A percentile compares a stretch with the other conserved stretches of the same genome.
phyloP scores from a whole-genome alignment of 1,140 invertebrate genomes.

The Choristoneura fumiferana region DNA sequence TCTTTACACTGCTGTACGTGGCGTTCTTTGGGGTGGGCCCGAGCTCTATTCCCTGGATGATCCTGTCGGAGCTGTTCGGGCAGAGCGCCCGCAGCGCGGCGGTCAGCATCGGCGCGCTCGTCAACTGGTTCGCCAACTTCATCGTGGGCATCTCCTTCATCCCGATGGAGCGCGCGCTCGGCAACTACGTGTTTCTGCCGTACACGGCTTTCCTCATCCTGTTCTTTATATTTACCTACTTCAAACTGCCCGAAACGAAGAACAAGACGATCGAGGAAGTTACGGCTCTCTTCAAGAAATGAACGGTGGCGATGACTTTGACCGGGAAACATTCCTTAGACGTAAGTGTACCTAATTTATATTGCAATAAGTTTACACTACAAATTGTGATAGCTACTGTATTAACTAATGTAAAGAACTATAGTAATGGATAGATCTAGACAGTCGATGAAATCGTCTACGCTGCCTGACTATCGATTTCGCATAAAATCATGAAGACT shows the following conservation, averaged over 20 bases:
- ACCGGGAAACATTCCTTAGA: constrained; percentile 54
- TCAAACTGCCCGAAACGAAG: constrained; percentile 98
- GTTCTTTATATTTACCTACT: constrained; percentile 98
- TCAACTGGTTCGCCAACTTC: constrained; percentile 98
- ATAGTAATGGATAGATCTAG: constrained; percentile 18
- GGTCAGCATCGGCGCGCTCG: constrained; percentile 95
- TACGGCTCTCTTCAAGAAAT: constrained; percentile 86
- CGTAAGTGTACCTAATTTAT: constrained; percentile 34
- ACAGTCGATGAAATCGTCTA: constrained; percentile 25
- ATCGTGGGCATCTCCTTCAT: constrained; percentile 94
- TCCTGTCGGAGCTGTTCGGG: constrained; percentile 96
- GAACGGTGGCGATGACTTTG: constrained; percentile 29
- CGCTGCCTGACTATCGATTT: constrained; percentile 26
- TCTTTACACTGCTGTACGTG: constrained; percentile 94
- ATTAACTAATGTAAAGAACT: background rate
- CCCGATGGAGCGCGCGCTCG: constrained; percentile 87
- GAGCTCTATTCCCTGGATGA: constrained; percentile 98
- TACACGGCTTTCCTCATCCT: constrained; percentile 95
- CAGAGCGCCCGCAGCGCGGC: constrained; percentile 95
- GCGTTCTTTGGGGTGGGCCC: constrained; percentile 96
- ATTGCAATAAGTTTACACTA: constrained; percentile 52
- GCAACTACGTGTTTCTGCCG: constrained; percentile 96
- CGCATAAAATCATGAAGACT: constrained; percentile 60
- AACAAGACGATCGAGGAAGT: constrained; percentile 99
- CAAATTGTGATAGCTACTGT: constrained; percentile 51